Evolutionary conservation across 2,888 invertebrate genomes (phyloP).

Genomic region (Caradrina kadenii): DNA sequence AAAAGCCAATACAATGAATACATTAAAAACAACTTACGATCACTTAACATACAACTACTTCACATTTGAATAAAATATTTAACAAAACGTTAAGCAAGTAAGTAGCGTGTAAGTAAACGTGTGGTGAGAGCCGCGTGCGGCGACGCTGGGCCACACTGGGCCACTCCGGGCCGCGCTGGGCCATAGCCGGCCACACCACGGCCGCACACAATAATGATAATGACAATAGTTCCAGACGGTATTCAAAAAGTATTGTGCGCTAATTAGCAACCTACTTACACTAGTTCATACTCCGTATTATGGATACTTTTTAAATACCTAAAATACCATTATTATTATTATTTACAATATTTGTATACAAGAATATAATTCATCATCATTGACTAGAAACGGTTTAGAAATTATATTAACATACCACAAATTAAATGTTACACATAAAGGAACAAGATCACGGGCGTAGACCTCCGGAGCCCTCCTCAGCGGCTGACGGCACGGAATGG

Average conservation of each 20-base stretch:
- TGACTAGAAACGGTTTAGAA: slow-evolving; percentile 88
- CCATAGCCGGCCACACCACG: neutral
- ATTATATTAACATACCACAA: slow-evolving; percentile 72
- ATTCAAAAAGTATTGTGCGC: slow-evolving; percentile 81
- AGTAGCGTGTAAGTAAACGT: slow-evolving; percentile 27
- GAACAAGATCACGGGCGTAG: slow-evolving; percentile 74
- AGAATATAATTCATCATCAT: slow-evolving; percentile 78
- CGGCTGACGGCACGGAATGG: slow-evolving; percentile 74
- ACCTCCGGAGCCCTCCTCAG: slow-evolving; percentile 40
- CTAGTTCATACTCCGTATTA: slow-evolving; percentile 69
- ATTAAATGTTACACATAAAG: slow-evolving; percentile 75
- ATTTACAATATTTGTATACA: slow-evolving; percentile 86
- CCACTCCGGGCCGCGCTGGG: neutral
- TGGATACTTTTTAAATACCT: slow-evolving; percentile 81
- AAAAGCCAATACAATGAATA: slow-evolving; percentile 66
- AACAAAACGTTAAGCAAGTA: slow-evolving; percentile 54
- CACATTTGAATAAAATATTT: slow-evolving; percentile 48
- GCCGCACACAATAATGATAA: slow-evolving; percentile 44
- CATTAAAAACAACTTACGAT: slow-evolving; percentile 61
- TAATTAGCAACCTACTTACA: slow-evolving; percentile 80
- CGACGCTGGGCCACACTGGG: neutral
- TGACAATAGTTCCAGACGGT: slow-evolving; percentile 47
- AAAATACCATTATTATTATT: slow-evolving; percentile 78
- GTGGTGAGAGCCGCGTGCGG: slow-evolving; percentile 3
- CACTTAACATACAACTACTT: slow-evolving; percentile 58